These are phyloP conservation scores for Xiphophorus couchianus DNA, from an alignment of 2,113 vertebrate species.

Conservation along the genomic window DNA sequence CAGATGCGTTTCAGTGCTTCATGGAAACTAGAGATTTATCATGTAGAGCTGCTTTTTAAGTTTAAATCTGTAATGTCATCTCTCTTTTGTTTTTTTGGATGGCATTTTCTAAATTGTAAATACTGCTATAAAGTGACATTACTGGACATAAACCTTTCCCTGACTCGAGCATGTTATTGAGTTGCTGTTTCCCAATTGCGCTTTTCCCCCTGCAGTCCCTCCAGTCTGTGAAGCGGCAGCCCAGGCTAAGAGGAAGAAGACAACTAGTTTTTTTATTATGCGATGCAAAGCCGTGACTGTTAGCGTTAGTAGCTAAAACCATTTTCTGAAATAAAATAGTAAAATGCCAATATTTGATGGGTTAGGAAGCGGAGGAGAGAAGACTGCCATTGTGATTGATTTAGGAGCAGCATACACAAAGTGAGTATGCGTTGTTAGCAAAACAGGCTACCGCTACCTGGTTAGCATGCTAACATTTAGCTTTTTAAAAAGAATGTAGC, in stretches of 20 bases:
- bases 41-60: background rate
- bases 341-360: conserved; percentile 95
- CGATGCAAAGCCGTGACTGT: conserved; percentile 16
- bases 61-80: background rate
- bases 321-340: background rate
- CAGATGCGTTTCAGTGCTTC: background rate
- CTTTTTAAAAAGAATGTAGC: background rate
- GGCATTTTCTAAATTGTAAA: background rate
- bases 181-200: conserved; percentile 32
- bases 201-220: conserved; percentile 19
- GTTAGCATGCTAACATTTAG: conserved; percentile 26
- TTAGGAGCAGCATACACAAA: conserved; percentile 94
- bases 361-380: conserved; percentile 91
- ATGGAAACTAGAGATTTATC: background rate
- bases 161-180: background rate
- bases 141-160: background rate
- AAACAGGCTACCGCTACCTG: background rate
- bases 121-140: background rate
- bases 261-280: conserved; percentile 21
- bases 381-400: conserved; percentile 93
- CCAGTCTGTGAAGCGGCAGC: conserved; percentile 34
- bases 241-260: conserved; percentile 53
- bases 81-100: background rate
- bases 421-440: conserved; percentile 79
- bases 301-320: background rate